phyloP scores from a whole-genome alignment of 1,140 invertebrate species.

The Dendrolimus punctatus region DNA sequence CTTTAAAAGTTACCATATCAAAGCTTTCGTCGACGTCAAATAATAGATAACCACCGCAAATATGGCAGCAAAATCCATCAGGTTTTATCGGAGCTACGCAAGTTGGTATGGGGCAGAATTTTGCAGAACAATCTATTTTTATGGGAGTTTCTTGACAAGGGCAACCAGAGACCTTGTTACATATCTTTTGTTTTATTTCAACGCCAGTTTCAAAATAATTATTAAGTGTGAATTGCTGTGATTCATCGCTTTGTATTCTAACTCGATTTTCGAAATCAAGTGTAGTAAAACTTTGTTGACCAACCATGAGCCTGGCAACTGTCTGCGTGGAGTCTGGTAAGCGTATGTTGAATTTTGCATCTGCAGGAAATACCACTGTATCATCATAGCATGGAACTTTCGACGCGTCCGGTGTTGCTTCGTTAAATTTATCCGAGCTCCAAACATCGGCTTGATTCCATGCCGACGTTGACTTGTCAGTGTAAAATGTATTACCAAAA shows the following conservation, averaged over 20 bases:
- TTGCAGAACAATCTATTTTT: slow-evolving; percentile 36
- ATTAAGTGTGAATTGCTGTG: slow-evolving; percentile 35
- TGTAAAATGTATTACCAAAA: slow-evolving; percentile 33
- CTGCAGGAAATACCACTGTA: slow-evolving; percentile 33
- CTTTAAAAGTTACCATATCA: slow-evolving; percentile 33
- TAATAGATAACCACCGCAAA: slow-evolving; percentile 45
- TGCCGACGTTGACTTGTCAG: slow-evolving; percentile 25
- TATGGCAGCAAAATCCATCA: slow-evolving; percentile 51
- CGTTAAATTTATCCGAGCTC: slow-evolving; percentile 47
- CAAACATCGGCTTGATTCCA: slow-evolving; percentile 52
- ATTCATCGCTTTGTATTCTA: slow-evolving; percentile 5
- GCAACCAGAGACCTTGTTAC: slow-evolving; percentile 38
- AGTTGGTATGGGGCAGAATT: slow-evolving; percentile 38
- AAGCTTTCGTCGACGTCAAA: slow-evolving; percentile 42
- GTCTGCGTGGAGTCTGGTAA: slow-evolving; percentile 30
- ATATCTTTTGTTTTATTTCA: slow-evolving; percentile 14
- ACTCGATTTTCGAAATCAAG: slow-evolving; percentile 11
- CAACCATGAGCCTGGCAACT: slow-evolving; percentile 27
- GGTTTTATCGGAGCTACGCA: slow-evolving; percentile 49
- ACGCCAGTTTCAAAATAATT: slow-evolving; percentile 17
- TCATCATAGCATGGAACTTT: slow-evolving; percentile 54
- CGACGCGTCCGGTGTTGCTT: slow-evolving; percentile 55
- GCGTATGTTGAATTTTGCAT: slow-evolving; percentile 26
- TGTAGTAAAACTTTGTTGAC: slow-evolving; percentile 15
- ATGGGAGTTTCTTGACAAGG: slow-evolving; percentile 37